A percentile compares a stretch with the other conserved stretches of the same genome.
These are phyloP conservation scores for Plecturocebus donacophilus DNA, from an alignment of 2,113 vertebrate species.

Conservation along the genomic window DNA sequence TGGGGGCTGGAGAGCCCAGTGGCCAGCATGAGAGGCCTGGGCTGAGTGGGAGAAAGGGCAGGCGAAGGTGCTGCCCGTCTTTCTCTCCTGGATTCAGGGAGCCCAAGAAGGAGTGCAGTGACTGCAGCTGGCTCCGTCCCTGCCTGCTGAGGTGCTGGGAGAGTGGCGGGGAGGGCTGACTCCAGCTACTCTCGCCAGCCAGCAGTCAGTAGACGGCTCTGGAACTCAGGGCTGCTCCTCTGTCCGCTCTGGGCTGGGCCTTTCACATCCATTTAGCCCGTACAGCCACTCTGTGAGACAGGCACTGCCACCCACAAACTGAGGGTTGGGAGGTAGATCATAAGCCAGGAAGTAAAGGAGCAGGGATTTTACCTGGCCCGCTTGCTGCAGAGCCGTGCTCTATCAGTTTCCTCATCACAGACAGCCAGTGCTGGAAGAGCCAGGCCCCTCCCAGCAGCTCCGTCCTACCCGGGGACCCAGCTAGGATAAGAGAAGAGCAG, in stretches of 20 bases:
- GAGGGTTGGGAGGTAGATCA: not conserved
- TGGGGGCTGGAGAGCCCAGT: not conserved
- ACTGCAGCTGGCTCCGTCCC: fast-evolving
- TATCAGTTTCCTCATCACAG: not conserved
- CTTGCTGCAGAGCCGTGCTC: fast-evolving
- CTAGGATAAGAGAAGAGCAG: not conserved
- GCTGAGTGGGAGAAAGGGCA: not conserved
- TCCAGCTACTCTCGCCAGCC: not conserved
- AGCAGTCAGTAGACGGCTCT: not conserved
- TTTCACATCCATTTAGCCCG: too few species aligned
- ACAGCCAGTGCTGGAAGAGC: not conserved
- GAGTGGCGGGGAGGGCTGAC: too few species aligned
- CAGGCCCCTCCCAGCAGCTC: not conserved
- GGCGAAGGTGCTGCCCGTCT: not conserved
- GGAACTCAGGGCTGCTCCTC: fast-evolving
- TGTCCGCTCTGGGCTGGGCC: not conserved
- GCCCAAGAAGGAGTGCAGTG: not conserved
- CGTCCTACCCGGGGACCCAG: not conserved
- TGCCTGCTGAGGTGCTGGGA: not conserved
- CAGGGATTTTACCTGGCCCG: too few species aligned
- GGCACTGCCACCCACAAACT: not conserved
- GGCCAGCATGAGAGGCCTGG: not conserved
- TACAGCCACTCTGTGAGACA: not conserved
- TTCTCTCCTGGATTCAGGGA: not conserved
- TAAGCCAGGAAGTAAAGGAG: not conserved